These are phyloP conservation scores for Botia kubotai DNA, from an alignment of 2,797 vertebrate species.

Conservation along the genomic window DNA sequence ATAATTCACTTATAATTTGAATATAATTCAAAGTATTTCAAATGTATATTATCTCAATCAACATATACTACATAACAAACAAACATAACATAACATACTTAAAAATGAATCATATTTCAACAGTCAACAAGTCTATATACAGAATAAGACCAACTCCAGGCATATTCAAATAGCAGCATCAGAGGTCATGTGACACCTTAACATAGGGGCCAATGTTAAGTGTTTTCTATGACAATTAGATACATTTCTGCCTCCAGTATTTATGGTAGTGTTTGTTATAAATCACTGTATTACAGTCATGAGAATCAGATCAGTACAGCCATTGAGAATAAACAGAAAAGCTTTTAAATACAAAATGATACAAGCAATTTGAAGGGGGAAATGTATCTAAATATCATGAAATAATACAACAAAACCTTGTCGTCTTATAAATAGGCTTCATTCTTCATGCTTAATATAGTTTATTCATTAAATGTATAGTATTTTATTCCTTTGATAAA, in stretches of 20 bases:
- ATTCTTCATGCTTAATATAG: background rate
- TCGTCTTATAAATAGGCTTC: background rate
- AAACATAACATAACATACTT: constrained; percentile 14
- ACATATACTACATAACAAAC: constrained; percentile 12
- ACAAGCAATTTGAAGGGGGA: background rate
- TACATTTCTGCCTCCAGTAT: background rate
- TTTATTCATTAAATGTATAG: no score
- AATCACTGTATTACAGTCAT: background rate
- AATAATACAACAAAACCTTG: background rate
- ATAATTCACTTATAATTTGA: constrained; percentile 23
- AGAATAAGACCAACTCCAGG: constrained; percentile 35
- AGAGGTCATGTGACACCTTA: constrained; percentile 22
- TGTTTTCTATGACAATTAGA: background rate
- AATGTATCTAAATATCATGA: background rate
- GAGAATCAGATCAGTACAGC: background rate
- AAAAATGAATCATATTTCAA: constrained; percentile 2
- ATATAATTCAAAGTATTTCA: constrained; percentile 26
- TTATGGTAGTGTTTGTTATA: background rate
- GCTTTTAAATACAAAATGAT: background rate
- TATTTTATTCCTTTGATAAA: background rate
- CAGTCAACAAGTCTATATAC: constrained; percentile 34
- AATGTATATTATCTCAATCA: constrained; percentile 36
- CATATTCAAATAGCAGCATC: constrained; percentile 56
- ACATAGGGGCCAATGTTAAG: background rate
- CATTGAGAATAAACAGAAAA: background rate